Conservation (phyloP, 35 echinoderm and acorn worm genomes). For the Ophiothrix spiculata region DNA sequence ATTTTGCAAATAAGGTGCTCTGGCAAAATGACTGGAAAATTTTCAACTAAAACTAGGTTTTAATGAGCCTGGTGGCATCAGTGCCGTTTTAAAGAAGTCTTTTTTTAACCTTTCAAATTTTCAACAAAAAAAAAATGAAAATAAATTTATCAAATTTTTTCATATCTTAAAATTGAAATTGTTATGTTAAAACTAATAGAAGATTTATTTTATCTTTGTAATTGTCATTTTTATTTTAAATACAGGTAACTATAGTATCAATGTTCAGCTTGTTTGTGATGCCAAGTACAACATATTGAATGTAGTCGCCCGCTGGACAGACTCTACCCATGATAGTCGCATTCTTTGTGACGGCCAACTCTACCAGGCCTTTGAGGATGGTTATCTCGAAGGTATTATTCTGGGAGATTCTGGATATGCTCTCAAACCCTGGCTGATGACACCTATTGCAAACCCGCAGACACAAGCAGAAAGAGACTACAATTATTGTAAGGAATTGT, state of each 20-base stretch:
- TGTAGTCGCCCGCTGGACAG: slow-evolving; percentile 36
- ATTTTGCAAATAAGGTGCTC: no score
- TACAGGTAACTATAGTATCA: slow-evolving; percentile 26
- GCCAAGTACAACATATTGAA: slow-evolving; percentile 32
- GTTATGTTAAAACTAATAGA: no score
- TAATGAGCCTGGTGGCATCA: no score
- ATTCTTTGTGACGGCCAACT: slow-evolving; percentile 27
- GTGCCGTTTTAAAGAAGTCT: no score
- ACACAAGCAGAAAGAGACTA: slow-evolving; percentile 23
- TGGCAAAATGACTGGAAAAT: no score
- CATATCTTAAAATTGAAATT: no score
- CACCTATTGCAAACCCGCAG: neutral
- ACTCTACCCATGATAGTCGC: slow-evolving; percentile 25
- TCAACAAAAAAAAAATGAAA: no score
- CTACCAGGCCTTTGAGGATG: neutral
- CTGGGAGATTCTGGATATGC: slow-evolving; percentile 46
- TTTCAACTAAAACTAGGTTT: no score
- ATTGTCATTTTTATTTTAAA: neutral
- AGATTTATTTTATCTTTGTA: no score
- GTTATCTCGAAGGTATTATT: slow-evolving; percentile 24
- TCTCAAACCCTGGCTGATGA: slow-evolving; percentile 22
- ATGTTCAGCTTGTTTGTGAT: slow-evolving; percentile 42
- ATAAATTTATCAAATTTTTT: no score
- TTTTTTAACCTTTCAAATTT: no score
- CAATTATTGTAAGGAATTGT: no score